Evolutionary conservation across 2,888 invertebrate genomes (phyloP), one percentile per base, ranked within the genome.

Genomic region (Pheosia tremula): DNA sequence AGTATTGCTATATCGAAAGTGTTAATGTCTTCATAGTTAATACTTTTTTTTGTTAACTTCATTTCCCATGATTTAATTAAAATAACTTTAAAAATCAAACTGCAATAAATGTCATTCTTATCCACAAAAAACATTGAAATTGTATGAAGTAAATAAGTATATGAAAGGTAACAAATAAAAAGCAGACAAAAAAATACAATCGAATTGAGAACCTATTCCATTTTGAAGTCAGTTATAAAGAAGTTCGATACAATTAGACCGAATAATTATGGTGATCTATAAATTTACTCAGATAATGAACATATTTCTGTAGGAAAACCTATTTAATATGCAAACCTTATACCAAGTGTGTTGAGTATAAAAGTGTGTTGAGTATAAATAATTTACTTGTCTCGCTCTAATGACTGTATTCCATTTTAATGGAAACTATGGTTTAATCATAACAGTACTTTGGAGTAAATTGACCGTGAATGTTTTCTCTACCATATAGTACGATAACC

Each of bases 401-500:
- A 66, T 62, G 57, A 43, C 64, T 57, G 56, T 36, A 57, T 63
- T 63, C 41, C 36, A 55, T 63, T 63, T 67, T 66, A 72, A 69
- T 67, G 47, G 62, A 58, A 66, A 69, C 61, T 66, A 58, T 61
- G 66, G 68, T 72, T 53, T 72, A 72, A 80, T 78, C 73, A 71
- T 77, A 80, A 77, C 78, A 74, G 74, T 80, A 75, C 67, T 70
- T 69, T 43, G 58, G 58, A 69, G 73, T 76, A 72, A 79, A 81
- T 79, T 78, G 78, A 75, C 71, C 80, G 77, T 79, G 77, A 80
- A 80, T 74, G 71, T 68, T 64, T 71, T 56, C 66, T 24, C 24
- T 24, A 66, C 67, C 66, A 71, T 78, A 78, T 76, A 72, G 60
- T 66, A 68, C 65, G 73, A 72, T 72, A 75, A 62, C 71, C 71